Evolutionary conservation across 2,888 invertebrate genomes (phyloP).

Genomic region (Noctua janthina): DNA sequence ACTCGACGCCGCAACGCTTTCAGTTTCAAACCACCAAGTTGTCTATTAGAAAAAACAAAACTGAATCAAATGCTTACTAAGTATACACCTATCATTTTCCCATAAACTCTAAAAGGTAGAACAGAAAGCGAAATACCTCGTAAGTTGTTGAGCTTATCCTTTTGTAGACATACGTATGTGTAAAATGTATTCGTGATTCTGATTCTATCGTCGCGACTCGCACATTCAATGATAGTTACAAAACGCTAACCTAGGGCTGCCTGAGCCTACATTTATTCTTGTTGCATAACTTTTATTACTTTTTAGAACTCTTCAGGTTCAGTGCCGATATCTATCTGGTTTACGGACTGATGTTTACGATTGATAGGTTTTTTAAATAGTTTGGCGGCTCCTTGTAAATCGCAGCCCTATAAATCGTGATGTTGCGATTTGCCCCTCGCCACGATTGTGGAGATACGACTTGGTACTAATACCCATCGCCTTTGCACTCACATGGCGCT

Average conservation of each 20-base stretch:
- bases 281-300: conserved; percentile 19
- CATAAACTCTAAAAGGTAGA: conserved; percentile 33
- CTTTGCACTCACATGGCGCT: conserved; percentile 46
- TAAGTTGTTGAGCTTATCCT: conserved; percentile 63
- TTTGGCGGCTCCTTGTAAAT: not conserved
- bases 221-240: conserved; percentile 76
- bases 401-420: conserved; percentile 63
- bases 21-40: conserved; percentile 67
- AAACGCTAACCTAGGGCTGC: conserved; percentile 70
- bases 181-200: conserved; percentile 79
- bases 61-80: not conserved
- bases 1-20: conserved; percentile 72
- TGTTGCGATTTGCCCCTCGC: conserved; percentile 48
- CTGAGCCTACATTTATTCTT: conserved; percentile 22
- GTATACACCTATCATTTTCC: conserved; percentile 17
- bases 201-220: conserved; percentile 79
- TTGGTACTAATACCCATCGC: conserved; percentile 49
- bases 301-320: conserved; percentile 17
- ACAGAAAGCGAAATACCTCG: conserved; percentile 59
- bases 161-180: conserved; percentile 70
- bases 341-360: conserved; percentile 6
- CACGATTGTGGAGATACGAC: conserved; percentile 51
- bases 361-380: conserved; percentile 16
- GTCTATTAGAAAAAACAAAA: not conserved
- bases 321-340: not conserved